Evolutionary conservation across 2,888 invertebrate genomes (phyloP).

Genomic region (Smittia sp.): DNA sequence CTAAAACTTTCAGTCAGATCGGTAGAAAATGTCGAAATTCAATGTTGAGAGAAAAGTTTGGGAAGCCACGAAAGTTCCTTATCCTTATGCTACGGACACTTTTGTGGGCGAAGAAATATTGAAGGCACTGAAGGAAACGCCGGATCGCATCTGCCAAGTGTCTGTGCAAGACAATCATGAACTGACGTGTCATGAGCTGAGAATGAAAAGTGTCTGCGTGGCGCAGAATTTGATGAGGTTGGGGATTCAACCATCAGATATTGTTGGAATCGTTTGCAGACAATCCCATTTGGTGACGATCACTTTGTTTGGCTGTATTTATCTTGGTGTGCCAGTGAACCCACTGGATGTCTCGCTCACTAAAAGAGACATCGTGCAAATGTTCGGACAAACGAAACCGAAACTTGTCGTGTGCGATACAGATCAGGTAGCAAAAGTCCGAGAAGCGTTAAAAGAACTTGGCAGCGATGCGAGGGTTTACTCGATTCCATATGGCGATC

Average conservation of each 20-base stretch:
- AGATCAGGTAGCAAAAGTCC: background rate
- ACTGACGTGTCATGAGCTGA: too few relatives aligned
- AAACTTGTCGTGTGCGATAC: conserved; percentile 29
- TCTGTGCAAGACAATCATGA: too few relatives aligned
- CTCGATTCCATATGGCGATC: background rate
- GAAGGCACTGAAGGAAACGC: too few relatives aligned
- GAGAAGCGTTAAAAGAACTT: background rate
- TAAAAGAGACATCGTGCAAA: background rate
- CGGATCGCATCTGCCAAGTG: too few relatives aligned
- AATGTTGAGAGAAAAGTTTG: too few relatives aligned
- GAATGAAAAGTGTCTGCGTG: too few relatives aligned
- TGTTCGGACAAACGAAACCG: conserved; percentile 23
- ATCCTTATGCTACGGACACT: too few relatives aligned
- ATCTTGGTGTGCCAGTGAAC: conserved; percentile 22
- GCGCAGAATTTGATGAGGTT: background rate
- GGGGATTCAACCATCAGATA: background rate
- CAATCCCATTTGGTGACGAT: conserved; percentile 18
- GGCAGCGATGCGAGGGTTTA: background rate
- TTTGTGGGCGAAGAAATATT: too few relatives aligned
- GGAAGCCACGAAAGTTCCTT: too few relatives aligned
- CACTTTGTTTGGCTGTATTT: conserved; percentile 8
- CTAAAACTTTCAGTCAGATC: too few relatives aligned
- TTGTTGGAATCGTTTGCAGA: conserved; percentile 22
- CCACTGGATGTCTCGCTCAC: conserved; percentile 2
- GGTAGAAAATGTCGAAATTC: too few relatives aligned